Base-by-base conservation (phyloP, 2,113 vertebrate genomes). In the Brachypteracias leptosomus region DNA sequence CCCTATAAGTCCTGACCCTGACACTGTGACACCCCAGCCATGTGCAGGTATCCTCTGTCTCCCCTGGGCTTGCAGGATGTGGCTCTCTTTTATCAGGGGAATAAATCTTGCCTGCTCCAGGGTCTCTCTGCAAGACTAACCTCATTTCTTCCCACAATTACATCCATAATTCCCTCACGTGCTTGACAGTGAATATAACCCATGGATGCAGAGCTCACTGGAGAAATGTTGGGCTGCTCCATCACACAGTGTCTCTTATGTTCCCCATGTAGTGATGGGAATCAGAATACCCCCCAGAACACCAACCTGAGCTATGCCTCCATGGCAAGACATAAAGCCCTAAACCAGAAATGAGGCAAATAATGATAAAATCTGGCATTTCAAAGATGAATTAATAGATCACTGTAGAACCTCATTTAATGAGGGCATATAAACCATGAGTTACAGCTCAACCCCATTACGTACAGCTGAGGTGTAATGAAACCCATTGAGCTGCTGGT, bases 341-440 rank as follows among this genome's bases (percentile, higher is more conserved):
- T 97, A 90, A 94, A 96, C 25, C 61, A 95, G 89, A 88, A 96
- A 61, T 76, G 96, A 89, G 90, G 88, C 92, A 97, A 96, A 96
- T 90, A 97, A 92, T 36, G 8, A 96, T 96, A 96, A 96, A 96
- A 97, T 65, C 80, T 97, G 93, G 90, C 96, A 96, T 97, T 97
- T 97, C 96, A 85, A 92, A 75, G 54, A 44, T 77, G 95, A 87
- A 92, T 96, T 96, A 97, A 96, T 97, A 81, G 93, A 85, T 95
- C 86, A 82, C 80, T 87, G 70, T 94, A 95, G 95, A 90, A 82
- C 80, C 71, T 80, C 70, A 79, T 95, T 96, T 96, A 96, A 96
- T 93, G 95, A 92, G 80, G 90, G 80, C 54, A 66, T 90, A 95
- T 97, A 96, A 97, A 92, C 92, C 73, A 75, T 96, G 96, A 96